A percentile compares a stretch with the other conserved stretches of the same genome.
Conservation (phyloP, 2,797 vertebrate genomes). For the Tragopan temminckii region DNA sequence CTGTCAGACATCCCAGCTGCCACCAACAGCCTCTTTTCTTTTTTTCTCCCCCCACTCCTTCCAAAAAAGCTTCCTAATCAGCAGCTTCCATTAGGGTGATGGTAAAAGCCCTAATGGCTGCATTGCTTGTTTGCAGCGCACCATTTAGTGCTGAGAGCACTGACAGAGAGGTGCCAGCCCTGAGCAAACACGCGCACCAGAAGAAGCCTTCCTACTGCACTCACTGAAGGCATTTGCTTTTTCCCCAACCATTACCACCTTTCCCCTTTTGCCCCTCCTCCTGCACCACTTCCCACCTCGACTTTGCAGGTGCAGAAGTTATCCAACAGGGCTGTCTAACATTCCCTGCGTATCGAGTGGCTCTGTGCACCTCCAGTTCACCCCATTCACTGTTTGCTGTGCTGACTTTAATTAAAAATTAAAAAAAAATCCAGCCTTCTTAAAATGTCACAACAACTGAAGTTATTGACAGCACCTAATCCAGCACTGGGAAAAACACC, state of each 20-base stretch:
- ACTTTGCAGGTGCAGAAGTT: background rate
- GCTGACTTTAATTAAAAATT: background rate
- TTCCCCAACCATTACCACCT: background rate
- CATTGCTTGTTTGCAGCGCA: background rate
- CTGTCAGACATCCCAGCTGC: background rate
- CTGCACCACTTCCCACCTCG: background rate
- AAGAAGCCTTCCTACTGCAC: background rate
- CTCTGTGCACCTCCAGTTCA: fast-evolving
- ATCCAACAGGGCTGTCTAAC: background rate
- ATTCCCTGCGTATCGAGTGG: background rate
- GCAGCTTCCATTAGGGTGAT: background rate
- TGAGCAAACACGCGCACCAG: background rate
- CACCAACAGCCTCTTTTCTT: background rate
- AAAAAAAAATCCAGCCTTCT: background rate
- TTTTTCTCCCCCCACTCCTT: background rate
- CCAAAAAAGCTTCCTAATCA: background rate
- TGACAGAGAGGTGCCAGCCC: background rate
- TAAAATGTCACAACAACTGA: background rate
- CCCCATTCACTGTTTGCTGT: fast-evolving
- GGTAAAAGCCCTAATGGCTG: background rate
- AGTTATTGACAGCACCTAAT: background rate
- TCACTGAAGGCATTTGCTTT: background rate
- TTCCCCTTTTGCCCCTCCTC: background rate
- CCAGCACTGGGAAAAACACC: background rate
- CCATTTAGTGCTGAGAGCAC: background rate